Base-by-base conservation (phyloP, 2,888 invertebrate genomes). In the Fragum sueziense region DNA sequence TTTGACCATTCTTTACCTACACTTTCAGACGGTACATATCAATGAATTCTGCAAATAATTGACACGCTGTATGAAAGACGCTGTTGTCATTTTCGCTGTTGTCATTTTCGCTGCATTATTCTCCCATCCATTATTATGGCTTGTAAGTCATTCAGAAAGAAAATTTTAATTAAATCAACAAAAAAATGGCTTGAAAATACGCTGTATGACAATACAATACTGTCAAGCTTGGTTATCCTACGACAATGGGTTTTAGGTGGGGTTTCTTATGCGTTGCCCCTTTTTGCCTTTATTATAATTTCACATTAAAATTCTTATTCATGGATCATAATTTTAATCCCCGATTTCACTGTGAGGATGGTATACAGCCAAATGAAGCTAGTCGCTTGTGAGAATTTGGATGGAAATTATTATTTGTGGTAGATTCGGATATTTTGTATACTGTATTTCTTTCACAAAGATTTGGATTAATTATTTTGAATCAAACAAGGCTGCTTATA, bases 231-330 rank as follows among this genome's bases (percentile, higher is more conserved):
- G 73, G 79, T 82, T 82, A 76, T 82, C 70, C 79, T 79, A 82
- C 54, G n/a, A 82, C 79, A 82, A 82, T 79, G 73, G 76, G 57
- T 62, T 41, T 41, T 41, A 76, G 82, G 82, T 71, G 82, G 82
- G 74, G 76, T 54, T 61, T 41, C 65, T 34, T 41, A 59, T 29
- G 33, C 61, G 57, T 52, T 61, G 71, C 29, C 47, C n/a, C 31
- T 27, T 72, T 59, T 59, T 54, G 31, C 59, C 41, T 61, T 41
- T 31, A 72, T 72, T 61, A 61, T 61, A 72, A 72, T 72, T 65
- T 65, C 31, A 65, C 65, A 65, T 65, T 65, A 65, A 41, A 65
- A 65, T 65, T 65, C 65, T 65, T 41, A 65, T 65, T 65, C 65
- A 65, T 65, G 65, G 65, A 22, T 41, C 41, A 65, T 65, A 65